Percentiles rank a stretch among this genome's conserved stretches.
Conservation (phyloP, 2,113 vertebrate genomes). For the Dermatemys mawii region DNA sequence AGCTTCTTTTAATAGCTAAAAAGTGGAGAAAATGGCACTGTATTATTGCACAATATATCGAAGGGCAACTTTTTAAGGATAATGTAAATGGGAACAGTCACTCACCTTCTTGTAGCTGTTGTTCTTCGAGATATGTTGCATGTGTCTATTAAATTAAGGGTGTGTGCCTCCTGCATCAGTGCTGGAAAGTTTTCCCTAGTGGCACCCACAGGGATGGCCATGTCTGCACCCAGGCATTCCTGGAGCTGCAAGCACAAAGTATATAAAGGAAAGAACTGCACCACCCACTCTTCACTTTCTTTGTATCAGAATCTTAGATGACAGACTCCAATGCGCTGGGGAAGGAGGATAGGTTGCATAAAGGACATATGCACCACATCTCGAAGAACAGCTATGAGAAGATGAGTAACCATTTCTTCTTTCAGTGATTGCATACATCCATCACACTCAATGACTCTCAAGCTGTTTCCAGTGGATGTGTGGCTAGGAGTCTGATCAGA, state of each 20-base stretch:
- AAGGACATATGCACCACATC: not conserved
- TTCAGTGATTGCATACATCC: not conserved
- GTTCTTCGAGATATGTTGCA: not conserved
- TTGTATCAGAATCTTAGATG: not conserved
- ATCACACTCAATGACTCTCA: not conserved
- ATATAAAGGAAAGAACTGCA: not conserved
- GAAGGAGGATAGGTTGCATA: not conserved
- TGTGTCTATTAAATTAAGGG: not conserved
- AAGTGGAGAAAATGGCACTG: not conserved
- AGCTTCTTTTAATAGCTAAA: conserved; percentile 94
- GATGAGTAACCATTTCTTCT: not conserved
- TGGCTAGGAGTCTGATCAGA: not conserved
- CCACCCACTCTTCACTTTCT: not conserved
- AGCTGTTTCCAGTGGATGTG: not conserved
- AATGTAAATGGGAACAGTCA: not conserved
- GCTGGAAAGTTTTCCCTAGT: not conserved
- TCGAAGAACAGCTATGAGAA: not conserved
- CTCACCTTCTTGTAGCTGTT: not conserved
- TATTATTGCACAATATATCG: not conserved
- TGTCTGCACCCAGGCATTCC: not conserved
- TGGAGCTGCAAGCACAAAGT: not conserved
- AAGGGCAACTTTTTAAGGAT: not conserved
- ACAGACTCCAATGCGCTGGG: not conserved
- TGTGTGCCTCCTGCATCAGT: not conserved
- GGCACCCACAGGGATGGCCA: not conserved